phyloP scores from a whole-genome alignment of 2,797 vertebrate genomes.

The Tauraco hartlaubi region DNA sequence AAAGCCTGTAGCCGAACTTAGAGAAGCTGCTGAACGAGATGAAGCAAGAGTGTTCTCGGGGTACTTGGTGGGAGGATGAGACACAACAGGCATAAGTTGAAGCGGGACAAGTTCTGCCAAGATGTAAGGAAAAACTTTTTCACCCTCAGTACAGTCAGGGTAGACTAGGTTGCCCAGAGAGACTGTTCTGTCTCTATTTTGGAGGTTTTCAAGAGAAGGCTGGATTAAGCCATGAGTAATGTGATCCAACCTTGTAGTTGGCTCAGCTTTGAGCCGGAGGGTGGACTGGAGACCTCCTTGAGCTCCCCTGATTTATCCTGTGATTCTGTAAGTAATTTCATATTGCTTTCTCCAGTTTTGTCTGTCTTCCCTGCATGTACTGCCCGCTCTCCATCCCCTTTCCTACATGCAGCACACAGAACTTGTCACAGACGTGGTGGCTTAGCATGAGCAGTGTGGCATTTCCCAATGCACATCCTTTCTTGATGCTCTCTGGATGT shows the following conservation, averaged over 20 bases:
- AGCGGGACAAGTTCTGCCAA: background rate
- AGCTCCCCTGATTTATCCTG: background rate
- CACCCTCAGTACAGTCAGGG: background rate
- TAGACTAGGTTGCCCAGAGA: background rate
- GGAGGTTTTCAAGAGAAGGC: background rate
- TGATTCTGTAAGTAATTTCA: background rate
- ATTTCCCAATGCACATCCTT: background rate
- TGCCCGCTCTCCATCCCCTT: background rate
- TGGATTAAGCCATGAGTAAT: background rate
- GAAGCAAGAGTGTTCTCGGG: background rate
- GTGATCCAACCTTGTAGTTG: background rate
- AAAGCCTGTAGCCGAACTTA: background rate
- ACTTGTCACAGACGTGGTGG: rapidly evolving
- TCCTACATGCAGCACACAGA: background rate
- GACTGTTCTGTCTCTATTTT: background rate
- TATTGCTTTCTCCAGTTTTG: background rate
- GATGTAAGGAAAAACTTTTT: background rate
- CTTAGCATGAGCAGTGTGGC: background rate
- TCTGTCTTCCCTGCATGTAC: background rate
- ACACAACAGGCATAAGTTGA: background rate
- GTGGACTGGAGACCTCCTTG: background rate
- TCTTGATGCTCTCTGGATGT: background rate
- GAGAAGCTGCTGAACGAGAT: background rate
- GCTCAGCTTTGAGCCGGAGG: background rate
- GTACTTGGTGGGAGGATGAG: background rate